Conservation (phyloP, 2,797 vertebrate species). For the Melanogrammus aeglefinus region DNA sequence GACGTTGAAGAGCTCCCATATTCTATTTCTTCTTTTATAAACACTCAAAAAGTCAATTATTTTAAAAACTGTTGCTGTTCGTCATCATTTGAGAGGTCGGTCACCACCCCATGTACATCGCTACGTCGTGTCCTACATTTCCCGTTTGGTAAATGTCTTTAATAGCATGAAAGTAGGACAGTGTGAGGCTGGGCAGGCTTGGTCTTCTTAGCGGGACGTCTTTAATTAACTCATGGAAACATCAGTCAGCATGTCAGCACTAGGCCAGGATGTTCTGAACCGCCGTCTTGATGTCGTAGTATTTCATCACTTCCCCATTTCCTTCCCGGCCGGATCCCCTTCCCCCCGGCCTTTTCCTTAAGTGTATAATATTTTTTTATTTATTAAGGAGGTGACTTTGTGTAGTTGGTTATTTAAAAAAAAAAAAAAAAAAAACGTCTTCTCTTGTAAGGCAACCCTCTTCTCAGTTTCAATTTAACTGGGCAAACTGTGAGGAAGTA, state of each 20-base stretch:
- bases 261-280: background rate
- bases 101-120: background rate
- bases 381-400: background rate
- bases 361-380: background rate
- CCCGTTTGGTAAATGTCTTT: background rate
- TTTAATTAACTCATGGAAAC: background rate
- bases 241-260: background rate
- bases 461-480: background rate
- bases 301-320: background rate
- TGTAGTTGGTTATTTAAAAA: background rate
- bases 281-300: background rate
- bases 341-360: background rate
- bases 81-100: background rate
- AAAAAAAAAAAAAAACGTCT: background rate
- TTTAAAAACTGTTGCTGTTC: background rate
- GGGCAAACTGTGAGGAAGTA: background rate
- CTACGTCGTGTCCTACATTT: background rate
- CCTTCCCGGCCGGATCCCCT: background rate
- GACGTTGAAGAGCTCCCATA: conserved; percentile 25
- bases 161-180: background rate
- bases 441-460: background rate
- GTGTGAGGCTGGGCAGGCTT: background rate
- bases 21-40: too few species aligned
- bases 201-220: background rate
- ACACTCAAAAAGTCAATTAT: background rate